These are phyloP conservation scores for Perca schrenkii DNA, from an alignment of 2,113 vertebrate genomes.

Conservation along the genomic window DNA sequence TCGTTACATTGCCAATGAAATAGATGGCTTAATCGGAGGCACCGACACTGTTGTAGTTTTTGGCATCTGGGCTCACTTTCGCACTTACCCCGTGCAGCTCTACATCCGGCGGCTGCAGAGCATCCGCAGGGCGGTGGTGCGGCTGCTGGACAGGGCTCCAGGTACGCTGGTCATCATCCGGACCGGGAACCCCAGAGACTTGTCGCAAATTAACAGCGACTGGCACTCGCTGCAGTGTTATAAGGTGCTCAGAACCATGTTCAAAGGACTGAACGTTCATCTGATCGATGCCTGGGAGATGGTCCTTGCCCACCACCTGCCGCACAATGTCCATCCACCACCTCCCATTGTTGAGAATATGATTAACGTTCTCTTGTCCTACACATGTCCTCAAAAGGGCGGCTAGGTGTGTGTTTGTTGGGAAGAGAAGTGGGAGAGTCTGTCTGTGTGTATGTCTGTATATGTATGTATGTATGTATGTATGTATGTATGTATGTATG, in stretches of 20 bases:
- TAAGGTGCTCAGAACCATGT: constrained; percentile 89
- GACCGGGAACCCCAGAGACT: constrained; percentile 74
- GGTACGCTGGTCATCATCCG: too few relatives aligned
- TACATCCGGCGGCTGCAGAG: constrained; percentile 89
- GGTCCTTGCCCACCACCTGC: constrained; percentile 89
- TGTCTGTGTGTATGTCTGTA: too few relatives aligned
- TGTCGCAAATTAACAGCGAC: constrained; percentile 91
- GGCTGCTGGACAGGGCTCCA: too few relatives aligned
- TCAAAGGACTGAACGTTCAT: constrained; percentile 87
- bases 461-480: too few relatives aligned
- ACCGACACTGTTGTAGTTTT: constrained; percentile 87
- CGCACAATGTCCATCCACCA: constrained; percentile 90
- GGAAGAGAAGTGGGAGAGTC: too few relatives aligned
- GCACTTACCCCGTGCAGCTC: constrained; percentile 90
- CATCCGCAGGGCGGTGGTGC: constrained; percentile 86
- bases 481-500: too few relatives aligned
- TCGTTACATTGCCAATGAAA: constrained; percentile 90
- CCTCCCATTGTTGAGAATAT: constrained; percentile 92
- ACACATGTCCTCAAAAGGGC: background rate
- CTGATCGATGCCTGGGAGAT: constrained; percentile 96
- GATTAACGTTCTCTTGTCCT: constrained; percentile 63
- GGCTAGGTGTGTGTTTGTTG: too few relatives aligned
- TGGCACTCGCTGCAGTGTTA: constrained; percentile 92
- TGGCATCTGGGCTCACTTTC: constrained; percentile 93
- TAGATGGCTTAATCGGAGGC: constrained; percentile 89